Evolutionary conservation across 2,888 invertebrate genomes (phyloP).

Genomic region (Copidosoma aretas): DNA sequence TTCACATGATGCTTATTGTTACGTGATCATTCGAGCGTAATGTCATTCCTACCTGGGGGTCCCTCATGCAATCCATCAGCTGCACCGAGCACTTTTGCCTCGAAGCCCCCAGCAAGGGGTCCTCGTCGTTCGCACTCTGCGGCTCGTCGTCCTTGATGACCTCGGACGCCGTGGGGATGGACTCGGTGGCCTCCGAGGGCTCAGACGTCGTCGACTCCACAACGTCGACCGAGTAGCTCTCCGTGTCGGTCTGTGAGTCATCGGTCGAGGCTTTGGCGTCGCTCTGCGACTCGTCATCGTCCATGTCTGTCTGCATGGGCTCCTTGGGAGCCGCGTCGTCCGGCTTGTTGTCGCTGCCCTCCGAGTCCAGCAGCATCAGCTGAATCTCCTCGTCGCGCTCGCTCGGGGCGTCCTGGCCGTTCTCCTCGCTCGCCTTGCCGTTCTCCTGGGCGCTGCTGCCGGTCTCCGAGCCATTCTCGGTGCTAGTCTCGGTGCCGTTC

Average conservation of each 20-base stretch:
- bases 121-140: constrained; percentile 27
- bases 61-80: constrained; percentile 56
- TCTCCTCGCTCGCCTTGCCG: background rate
- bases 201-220: constrained; percentile 56
- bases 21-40: background rate
- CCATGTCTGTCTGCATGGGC: background rate
- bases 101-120: constrained; percentile 51
- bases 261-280: constrained; percentile 28
- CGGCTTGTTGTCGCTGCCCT: constrained; percentile 15
- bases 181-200: constrained; percentile 44
- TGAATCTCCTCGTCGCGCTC: constrained; percentile 42
- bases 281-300: constrained; percentile 5
- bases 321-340: background rate
- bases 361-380: constrained; percentile 40
- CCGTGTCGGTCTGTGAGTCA: constrained; percentile 44
- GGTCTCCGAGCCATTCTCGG: too few relatives aligned
- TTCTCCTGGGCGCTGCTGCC: constrained; percentile 20
- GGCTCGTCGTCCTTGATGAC: constrained; percentile 25
- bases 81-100: constrained; percentile 46
- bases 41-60: constrained; percentile 42
- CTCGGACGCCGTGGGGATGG: constrained; percentile 38
- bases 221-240: constrained; percentile 48
- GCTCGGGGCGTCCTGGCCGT: constrained; percentile 16
- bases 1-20: background rate
- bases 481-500: constrained; percentile 9